Percentiles rank a stretch among this genome's conserved stretches.
phyloP scores from a whole-genome alignment of 2,797 vertebrate species.

The Tadarida brasiliensis region DNA sequence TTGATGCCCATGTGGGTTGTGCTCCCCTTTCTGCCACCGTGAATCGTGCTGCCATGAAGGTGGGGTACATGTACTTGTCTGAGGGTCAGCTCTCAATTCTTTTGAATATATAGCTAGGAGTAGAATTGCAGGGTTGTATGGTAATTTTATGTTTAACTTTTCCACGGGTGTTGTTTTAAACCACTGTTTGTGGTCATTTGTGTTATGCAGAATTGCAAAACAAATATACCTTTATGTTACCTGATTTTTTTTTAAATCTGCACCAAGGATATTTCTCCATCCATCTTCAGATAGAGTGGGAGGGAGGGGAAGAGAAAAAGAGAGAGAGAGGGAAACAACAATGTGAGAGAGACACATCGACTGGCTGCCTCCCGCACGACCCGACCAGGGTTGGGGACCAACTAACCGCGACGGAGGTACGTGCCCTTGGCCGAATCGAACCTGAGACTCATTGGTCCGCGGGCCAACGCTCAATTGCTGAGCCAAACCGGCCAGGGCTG shows the following conservation, averaged over 20 bases:
- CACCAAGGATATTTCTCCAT: too few relatives aligned
- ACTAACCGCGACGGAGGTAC: too few relatives aligned
- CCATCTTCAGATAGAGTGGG: too few relatives aligned
- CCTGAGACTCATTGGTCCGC: too few relatives aligned
- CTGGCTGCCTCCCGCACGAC: too few relatives aligned
- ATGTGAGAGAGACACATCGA: too few relatives aligned
- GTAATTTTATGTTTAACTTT: slow-evolving; percentile 3
- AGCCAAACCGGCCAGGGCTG: background rate
- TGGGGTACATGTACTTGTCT: background rate
- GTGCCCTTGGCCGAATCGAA: too few relatives aligned
- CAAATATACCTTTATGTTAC: background rate
- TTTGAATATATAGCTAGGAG: background rate
- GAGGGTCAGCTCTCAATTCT: background rate
- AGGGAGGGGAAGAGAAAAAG: too few relatives aligned
- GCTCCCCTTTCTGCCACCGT: background rate
- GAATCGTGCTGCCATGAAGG: background rate
- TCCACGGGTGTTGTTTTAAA: background rate
- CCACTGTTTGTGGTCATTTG: background rate
- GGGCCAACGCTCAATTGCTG: too few relatives aligned
- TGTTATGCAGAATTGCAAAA: background rate
- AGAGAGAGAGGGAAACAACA: too few relatives aligned
- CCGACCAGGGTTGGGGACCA: too few relatives aligned
- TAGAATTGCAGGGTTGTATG: background rate
- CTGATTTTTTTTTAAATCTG: background rate
- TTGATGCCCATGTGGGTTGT: background rate